Conservation (phyloP, 2,113 vertebrate species). For the Microtus richardsoni region DNA sequence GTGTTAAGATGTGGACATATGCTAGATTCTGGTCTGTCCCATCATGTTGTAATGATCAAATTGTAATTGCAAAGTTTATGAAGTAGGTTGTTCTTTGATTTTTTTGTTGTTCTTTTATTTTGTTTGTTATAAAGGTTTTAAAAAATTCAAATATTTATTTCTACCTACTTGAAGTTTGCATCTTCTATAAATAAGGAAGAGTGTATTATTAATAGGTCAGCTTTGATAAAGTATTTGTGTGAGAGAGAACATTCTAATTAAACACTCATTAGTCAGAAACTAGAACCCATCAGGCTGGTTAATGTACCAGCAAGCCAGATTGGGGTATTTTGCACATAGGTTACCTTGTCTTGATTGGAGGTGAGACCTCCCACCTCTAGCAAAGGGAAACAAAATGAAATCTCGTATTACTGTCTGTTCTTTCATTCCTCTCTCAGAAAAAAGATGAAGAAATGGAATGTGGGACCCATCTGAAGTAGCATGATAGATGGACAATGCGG, state of each 20-base stretch:
- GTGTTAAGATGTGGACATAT: background rate
- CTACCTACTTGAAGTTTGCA: constrained; percentile 17
- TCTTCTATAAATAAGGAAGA: constrained; percentile 55
- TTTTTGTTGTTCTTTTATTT: constrained; percentile 5
- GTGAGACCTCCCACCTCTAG: constrained; percentile 73
- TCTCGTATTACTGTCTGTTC: constrained; percentile 29
- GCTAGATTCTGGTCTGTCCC: background rate
- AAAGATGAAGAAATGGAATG: background rate
- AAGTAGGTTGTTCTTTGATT: background rate
- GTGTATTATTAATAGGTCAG: constrained; percentile 8
- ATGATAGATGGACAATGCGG: background rate
- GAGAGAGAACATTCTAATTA: constrained; percentile 70
- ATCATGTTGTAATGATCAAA: constrained; percentile 53
- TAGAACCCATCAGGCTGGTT: constrained; percentile 74
- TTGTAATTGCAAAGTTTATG: constrained; percentile 44
- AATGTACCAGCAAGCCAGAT: constrained; percentile 76
- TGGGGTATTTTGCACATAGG: constrained; percentile 60
- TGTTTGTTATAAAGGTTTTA: constrained; percentile 21
- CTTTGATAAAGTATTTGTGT: constrained; percentile 49
- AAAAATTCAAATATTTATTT: constrained; percentile 16
- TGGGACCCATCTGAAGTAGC: background rate
- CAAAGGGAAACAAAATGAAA: constrained; percentile 62
- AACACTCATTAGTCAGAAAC: constrained; percentile 73
- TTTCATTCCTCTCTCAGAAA: constrained; percentile 17
- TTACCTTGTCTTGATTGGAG: constrained; percentile 75